Evolutionary conservation across 2,113 vertebrate genomes (phyloP), one percentile per base, ranked within the genome.

Genomic region (Oncorhynchus kisutch): DNA sequence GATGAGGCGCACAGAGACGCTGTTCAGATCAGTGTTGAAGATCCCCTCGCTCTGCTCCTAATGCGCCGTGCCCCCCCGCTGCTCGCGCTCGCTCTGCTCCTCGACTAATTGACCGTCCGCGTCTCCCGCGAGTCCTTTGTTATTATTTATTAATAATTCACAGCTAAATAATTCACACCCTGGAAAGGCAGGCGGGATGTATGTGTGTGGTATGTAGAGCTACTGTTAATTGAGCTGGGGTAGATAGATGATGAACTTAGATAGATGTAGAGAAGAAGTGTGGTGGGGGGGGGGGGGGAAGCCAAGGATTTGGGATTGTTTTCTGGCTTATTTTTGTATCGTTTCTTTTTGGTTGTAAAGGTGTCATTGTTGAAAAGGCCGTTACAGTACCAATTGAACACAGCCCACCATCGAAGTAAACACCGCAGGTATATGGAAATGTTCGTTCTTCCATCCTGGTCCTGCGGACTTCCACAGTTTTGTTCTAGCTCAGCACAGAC

Each of bases 81-180:
- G 95, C 67, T 93, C 90, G 90, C 90, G 92, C 94, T 95, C 93
- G 94, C 94, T 94, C 96, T 95, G 92, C 93, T 93, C 93, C 51
- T 5, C 85, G 93, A 84, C 92, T 98, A 98, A 98, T 99, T 98
- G 96, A 96, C 96, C 94, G 87, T 91, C 91, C 89, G 91, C 88
- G 83, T 94, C 92, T 96, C 96, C 95, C 95, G 91, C 78, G 92
- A 94, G 95, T 92, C 94, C 91, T 91, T 95, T 96, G 94, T 96
- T 98, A 34, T 34, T 34, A 34, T 34, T 34, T 34, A 34, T 34
- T 98, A 97, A 98, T 96, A 96, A 97, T 98, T 97, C 94, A 97
- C 95, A 88, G 88, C 93, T 98, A 95, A 98, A 98, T 99, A 96
- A 99, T 98, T 98, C 94, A 97, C 94, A 81, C 90, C 89, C 91